Base-by-base conservation (phyloP, 2,888 invertebrate genomes). In the Hoplodrina ambigua region DNA sequence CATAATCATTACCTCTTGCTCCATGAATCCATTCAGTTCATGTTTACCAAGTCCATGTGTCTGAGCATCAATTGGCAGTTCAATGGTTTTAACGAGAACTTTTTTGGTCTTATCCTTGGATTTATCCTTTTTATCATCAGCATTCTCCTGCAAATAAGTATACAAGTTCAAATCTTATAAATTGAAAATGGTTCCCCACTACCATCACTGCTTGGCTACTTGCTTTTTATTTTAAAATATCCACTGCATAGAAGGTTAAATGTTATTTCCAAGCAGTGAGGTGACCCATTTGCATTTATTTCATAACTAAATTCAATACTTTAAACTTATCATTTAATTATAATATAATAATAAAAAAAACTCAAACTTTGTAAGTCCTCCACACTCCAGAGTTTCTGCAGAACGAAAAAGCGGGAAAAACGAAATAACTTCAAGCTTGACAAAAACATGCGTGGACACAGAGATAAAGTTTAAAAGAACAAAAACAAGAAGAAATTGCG, bases 1-100 rank as follows among this genome's bases (percentile, higher is more conserved):
- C 7, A 64, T 25, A 5, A 25, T 37, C 37, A 55, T 88, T 93
- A 98, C 97, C 96, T 99, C 99, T 89, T 97, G 97, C 90, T 99
- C 99, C 78, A 97, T 95, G 68, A 97, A 97, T 57, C 95, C 94
- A 88, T 98, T 97, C 56, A 99, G 92, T 52, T 98, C 98, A 25
- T 96, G 96, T 81, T 96, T 97, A 2, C 97, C 95, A 88, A 97
- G 97, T 67, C 98, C 98, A 87, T 97, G 97, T 15, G 98, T 97
- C 62, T 96, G 94, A n/a, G 97, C 94, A 68, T 98, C 98, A 75
- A 99, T 97, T 0, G 98, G 98, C 76, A 99, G 95, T 83, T 99
- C 99, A 71, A 98, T 96, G 37, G 97, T 97, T 93, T 98, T 98
- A 30, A 98, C 97, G 7, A 97, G 92, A 73, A 97, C 97, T 92